phyloP scores from a whole-genome alignment of 1,140 invertebrate genomes.

The Drosophila varians region DNA sequence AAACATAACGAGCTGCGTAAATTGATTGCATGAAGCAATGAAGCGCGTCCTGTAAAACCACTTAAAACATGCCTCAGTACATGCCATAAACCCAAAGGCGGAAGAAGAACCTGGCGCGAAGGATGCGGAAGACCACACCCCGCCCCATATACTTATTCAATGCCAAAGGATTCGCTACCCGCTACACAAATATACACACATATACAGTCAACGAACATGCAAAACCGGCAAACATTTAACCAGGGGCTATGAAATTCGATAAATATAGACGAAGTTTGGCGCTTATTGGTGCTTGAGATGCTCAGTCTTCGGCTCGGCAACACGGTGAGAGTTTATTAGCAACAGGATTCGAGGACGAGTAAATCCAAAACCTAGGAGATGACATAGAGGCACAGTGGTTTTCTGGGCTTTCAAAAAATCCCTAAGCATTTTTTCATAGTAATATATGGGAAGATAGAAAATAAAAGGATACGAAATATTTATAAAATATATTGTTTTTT shows the following conservation, averaged over 20 bases:
- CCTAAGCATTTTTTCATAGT: too few species aligned
- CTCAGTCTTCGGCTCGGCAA: conserved; percentile 27
- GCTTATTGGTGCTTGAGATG: conserved; percentile 46
- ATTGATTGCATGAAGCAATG: conserved; percentile 82
- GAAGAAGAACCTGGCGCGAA: conserved; percentile 45
- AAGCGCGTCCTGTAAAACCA: conserved; percentile 83
- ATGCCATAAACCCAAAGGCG: conserved; percentile 75
- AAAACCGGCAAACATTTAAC: conserved; percentile 78
- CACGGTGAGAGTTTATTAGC: conserved; percentile 69
- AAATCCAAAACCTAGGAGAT: conserved; percentile 1
- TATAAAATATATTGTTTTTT: too few species aligned
- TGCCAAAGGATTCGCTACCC: conserved; percentile 29
- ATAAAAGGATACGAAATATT: too few species aligned
- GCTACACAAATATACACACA: conserved; percentile 2
- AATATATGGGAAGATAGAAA: too few species aligned
- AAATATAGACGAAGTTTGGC: conserved; percentile 78
- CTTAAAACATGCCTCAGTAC: conserved; percentile 83
- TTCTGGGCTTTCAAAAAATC: too few species aligned
- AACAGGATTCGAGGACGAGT: conserved; percentile 58
- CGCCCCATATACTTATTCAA: conserved; percentile 12
- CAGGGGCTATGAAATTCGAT: conserved; percentile 77
- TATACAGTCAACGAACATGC: conserved; percentile 15
- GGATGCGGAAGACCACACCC: conserved; percentile 19
- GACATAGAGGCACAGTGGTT: conserved; percentile 32
- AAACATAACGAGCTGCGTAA: conserved; percentile 76